Conservation (phyloP, 2,888 invertebrate genomes). For the Drosophila infuscata region DNA sequence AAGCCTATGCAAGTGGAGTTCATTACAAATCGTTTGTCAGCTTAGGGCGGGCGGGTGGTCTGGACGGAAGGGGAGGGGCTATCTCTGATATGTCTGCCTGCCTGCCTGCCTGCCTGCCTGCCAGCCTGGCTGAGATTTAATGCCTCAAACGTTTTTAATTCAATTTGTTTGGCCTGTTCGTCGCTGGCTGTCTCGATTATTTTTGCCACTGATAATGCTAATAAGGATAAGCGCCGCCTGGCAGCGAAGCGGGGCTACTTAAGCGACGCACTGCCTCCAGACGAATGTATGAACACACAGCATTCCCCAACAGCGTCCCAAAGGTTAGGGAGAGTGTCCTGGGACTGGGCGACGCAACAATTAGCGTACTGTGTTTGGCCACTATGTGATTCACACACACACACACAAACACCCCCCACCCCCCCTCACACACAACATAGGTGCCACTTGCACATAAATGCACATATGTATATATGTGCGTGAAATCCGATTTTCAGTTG, state of each 20-base stretch:
- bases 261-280: conserved; percentile 40
- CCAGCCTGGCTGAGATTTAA: conserved; percentile 66
- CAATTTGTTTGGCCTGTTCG: conserved; percentile 68
- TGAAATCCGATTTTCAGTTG: conserved; percentile 75
- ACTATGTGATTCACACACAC: conserved; percentile 1
- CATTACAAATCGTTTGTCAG: conserved; percentile 82
- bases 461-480: conserved; percentile 15
- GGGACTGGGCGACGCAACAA: conserved; percentile 37
- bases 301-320: background rate
- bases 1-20: conserved; percentile 71
- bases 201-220: conserved; percentile 77
- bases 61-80: conserved; percentile 7
- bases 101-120: background rate
- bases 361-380: conserved; percentile 34
- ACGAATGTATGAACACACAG: conserved; percentile 4
- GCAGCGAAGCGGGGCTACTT: conserved; percentile 45
- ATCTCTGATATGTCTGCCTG: background rate
- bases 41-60: conserved; percentile 49
- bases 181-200: conserved; percentile 69
- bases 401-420: conserved; percentile 7
- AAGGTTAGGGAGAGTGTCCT: background rate
- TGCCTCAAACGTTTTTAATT: conserved; percentile 77
- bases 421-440: conserved; percentile 12
- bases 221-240: conserved; percentile 75
- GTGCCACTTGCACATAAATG: conserved; percentile 11